Conservation (phyloP, 92 coral and sea anemone genomes). For the Epizoanthus illoricatus region DNA sequence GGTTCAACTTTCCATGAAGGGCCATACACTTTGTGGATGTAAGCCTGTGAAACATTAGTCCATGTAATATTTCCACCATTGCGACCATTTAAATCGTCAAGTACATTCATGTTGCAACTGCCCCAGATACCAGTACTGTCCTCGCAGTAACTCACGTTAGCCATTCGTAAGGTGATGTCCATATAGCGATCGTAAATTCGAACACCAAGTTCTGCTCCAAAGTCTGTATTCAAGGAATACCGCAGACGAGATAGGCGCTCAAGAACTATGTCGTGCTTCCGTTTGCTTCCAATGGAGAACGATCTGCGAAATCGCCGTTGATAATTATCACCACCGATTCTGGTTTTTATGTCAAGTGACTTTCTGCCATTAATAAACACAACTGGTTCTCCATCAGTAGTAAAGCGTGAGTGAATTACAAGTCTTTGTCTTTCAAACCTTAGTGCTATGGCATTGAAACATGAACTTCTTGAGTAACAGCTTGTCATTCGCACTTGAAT, state of each 20-base stretch:
- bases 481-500: slow-evolving; percentile 51
- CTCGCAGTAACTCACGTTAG: slow-evolving; percentile 44
- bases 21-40: slow-evolving; percentile 51
- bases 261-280: slow-evolving; percentile 20
- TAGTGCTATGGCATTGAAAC: slow-evolving; percentile 67
- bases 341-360: slow-evolving; percentile 15
- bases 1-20: slow-evolving; percentile 56
- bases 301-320: slow-evolving; percentile 9
- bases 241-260: slow-evolving; percentile 47
- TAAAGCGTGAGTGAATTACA: slow-evolving; percentile 53
- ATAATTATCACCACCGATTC: slow-evolving; percentile 21
- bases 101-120: slow-evolving; percentile 47
- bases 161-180: slow-evolving; percentile 39
- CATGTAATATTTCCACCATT: slow-evolving; percentile 26
- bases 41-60: slow-evolving; percentile 46
- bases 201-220: slow-evolving; percentile 45
- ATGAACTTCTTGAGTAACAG: slow-evolving; percentile 52
- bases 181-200: slow-evolving; percentile 66
- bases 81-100: slow-evolving; percentile 46
- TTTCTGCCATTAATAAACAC: slow-evolving; percentile 46
- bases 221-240: slow-evolving; percentile 25
- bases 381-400: slow-evolving; percentile 41
- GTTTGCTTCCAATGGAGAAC: background rate
- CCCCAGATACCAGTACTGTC: slow-evolving; percentile 61
- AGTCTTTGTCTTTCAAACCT: slow-evolving; percentile 29